These are phyloP conservation scores for Anthophora plumipes DNA, from an alignment of 2,888 invertebrate species.

Conservation along the genomic window DNA sequence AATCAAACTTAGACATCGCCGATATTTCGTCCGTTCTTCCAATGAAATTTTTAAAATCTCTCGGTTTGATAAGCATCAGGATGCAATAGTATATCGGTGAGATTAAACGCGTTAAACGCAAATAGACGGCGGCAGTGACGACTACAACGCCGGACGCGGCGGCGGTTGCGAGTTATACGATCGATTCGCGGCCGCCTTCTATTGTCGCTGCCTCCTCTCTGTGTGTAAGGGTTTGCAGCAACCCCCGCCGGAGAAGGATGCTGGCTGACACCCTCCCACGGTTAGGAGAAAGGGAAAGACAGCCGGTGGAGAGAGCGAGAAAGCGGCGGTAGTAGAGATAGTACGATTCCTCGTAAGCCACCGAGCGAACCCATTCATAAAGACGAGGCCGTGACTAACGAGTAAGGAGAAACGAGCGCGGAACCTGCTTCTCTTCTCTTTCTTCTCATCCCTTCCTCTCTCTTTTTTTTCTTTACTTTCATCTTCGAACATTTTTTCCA, in stretches of 20 bases:
- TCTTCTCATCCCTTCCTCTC: background rate
- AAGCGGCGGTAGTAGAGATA: constrained; percentile 75
- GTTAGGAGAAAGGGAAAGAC: constrained; percentile 62
- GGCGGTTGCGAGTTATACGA: constrained; percentile 68
- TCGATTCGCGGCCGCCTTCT: constrained; percentile 75
- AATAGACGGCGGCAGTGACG: constrained; percentile 51
- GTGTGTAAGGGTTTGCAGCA: constrained; percentile 66
- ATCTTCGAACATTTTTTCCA: constrained; percentile 5
- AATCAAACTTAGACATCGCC: no score
- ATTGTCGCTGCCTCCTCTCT: constrained; percentile 62
- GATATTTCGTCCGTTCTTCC: background rate
- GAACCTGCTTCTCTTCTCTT: constrained; percentile 46
- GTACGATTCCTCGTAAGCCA: constrained; percentile 78
- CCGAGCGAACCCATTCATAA: constrained; percentile 81
- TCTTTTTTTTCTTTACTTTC: constrained; percentile 44
- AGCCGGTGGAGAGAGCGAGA: constrained; percentile 65
- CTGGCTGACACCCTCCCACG: constrained; percentile 59
- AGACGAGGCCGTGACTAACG: constrained; percentile 81
- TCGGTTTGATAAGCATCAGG: background rate
- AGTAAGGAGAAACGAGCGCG: constrained; percentile 77
- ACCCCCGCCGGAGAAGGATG: constrained; percentile 64
- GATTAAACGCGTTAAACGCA: constrained; percentile 50
- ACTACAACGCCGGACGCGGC: constrained; percentile 63
- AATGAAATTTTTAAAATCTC: background rate
- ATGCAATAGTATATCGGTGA: background rate